Evolutionary conservation across 2,888 invertebrate genomes (phyloP).

Genomic region (Acleris cristana): DNA sequence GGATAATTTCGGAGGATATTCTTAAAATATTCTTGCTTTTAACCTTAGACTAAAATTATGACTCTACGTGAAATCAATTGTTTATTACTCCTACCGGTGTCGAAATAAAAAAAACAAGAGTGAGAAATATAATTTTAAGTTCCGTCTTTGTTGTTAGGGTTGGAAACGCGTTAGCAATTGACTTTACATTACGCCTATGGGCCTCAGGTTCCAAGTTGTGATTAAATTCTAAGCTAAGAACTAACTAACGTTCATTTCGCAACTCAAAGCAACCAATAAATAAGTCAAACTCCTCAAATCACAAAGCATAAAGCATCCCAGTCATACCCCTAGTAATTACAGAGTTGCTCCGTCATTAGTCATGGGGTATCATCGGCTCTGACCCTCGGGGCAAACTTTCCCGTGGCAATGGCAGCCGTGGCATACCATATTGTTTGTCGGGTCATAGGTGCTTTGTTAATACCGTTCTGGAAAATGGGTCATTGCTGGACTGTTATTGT

Average conservation of each 20-base stretch:
- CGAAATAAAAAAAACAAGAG: no score
- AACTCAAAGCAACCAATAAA: not conserved
- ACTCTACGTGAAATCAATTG: no score
- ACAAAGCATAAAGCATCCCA: not conserved
- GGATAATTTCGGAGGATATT: no score
- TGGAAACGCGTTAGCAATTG: no score
- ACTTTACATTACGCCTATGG: no score
- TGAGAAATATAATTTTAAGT: no score
- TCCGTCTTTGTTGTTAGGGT: no score
- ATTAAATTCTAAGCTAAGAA: no score
- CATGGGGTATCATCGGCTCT: conserved; percentile 29
- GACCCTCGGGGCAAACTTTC: conserved; percentile 33
- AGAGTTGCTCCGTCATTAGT: conserved; percentile 28
- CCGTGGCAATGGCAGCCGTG: conserved; percentile 19
- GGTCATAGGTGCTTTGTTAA: conserved; percentile 29
- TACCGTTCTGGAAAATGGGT: conserved; percentile 19
- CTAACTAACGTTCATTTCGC: not conserved
- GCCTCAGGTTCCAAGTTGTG: no score
- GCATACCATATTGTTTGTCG: conserved; percentile 26
- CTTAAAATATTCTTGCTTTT: no score
- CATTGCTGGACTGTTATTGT: conserved; percentile 6
- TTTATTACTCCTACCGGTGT: no score
- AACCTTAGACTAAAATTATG: no score
- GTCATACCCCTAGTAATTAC: conserved; percentile 29
- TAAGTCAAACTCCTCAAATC: not conserved